Conservation (phyloP, 2,888 invertebrate species). For the Hoplodrina blanda region DNA sequence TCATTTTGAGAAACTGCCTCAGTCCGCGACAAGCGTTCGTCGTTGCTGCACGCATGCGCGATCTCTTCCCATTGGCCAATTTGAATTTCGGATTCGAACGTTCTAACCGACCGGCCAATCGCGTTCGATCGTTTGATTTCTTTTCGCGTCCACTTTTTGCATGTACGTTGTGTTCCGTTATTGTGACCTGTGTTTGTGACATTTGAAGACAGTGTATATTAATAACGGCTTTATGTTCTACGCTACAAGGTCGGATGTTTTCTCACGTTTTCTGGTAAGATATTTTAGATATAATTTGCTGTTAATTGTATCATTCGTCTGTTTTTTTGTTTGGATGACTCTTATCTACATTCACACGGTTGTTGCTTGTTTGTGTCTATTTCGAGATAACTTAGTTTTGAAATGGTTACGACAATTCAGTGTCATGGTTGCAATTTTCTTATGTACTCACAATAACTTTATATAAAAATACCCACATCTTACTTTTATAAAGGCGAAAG, state of each 20-base stretch:
- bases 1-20: constrained; percentile 86
- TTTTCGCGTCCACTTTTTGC: constrained; percentile 82
- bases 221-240: constrained; percentile 68
- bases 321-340: constrained; percentile 56
- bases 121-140: constrained; percentile 85
- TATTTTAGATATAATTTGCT: constrained; percentile 72
- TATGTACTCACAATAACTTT: not conserved
- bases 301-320: constrained; percentile 74
- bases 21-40: constrained; percentile 84
- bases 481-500: no score
- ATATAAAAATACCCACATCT: constrained; percentile 9
- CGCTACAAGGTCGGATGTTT: constrained; percentile 82
- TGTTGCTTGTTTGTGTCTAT: constrained; percentile 55
- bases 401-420: constrained; percentile 62
- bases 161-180: constrained; percentile 82
- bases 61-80: constrained; percentile 73
- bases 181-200: constrained; percentile 83
- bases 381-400: constrained; percentile 53
- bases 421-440: constrained; percentile 64
- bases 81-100: constrained; percentile 82
- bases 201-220: constrained; percentile 74
- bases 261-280: constrained; percentile 83
- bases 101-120: constrained; percentile 82
- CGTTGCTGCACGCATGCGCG: constrained; percentile 79
- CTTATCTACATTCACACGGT: constrained; percentile 63